A percentile compares a stretch with the other conserved stretches of the same genome.
Conservation (phyloP, 2,797 vertebrate species). For the Trachurus trachurus region DNA sequence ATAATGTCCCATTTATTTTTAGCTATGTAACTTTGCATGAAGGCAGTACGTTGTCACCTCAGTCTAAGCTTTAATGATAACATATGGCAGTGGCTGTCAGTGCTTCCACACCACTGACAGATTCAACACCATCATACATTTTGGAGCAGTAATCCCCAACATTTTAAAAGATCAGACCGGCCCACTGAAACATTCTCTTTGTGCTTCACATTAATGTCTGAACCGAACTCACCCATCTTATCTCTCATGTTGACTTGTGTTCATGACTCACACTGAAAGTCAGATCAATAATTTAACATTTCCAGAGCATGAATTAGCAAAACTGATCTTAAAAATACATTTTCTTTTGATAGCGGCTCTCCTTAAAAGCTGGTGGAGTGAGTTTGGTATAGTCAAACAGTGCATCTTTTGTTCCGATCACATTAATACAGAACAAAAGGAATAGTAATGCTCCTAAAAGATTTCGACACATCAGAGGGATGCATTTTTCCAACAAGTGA, state of each 20-base stretch:
- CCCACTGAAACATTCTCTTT: slow-evolving; percentile 72
- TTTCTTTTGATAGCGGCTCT: slow-evolving; percentile 45
- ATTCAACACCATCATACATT: slow-evolving; percentile 60
- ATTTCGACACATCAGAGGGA: slow-evolving; percentile 38
- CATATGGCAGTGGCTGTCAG: slow-evolving; percentile 21
- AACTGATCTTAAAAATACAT: slow-evolving; percentile 73
- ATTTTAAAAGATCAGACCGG: slow-evolving; percentile 55
- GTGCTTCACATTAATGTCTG: slow-evolving; percentile 56
- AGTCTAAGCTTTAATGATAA: slow-evolving; percentile 10
- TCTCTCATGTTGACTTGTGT: slow-evolving; percentile 50
- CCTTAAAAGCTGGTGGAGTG: slow-evolving; percentile 6
- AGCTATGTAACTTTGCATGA: neutral
- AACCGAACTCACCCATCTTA: slow-evolving; percentile 44
- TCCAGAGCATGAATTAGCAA: slow-evolving; percentile 72
- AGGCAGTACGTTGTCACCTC: slow-evolving; percentile 14
- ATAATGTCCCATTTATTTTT: neutral
- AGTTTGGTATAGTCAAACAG: slow-evolving; percentile 24
- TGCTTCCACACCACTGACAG: slow-evolving; percentile 38
- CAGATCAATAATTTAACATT: slow-evolving; percentile 72
- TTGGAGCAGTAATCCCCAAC: slow-evolving; percentile 35
- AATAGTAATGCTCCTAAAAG: slow-evolving; percentile 46
- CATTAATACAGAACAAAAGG: slow-evolving; percentile 51
- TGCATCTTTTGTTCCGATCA: slow-evolving; percentile 47
- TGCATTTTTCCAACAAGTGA: slow-evolving; percentile 25
- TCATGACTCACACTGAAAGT: slow-evolving; percentile 52